phyloP scores from a whole-genome alignment of 2,797 vertebrate species.

The Etheostoma nigrum region DNA sequence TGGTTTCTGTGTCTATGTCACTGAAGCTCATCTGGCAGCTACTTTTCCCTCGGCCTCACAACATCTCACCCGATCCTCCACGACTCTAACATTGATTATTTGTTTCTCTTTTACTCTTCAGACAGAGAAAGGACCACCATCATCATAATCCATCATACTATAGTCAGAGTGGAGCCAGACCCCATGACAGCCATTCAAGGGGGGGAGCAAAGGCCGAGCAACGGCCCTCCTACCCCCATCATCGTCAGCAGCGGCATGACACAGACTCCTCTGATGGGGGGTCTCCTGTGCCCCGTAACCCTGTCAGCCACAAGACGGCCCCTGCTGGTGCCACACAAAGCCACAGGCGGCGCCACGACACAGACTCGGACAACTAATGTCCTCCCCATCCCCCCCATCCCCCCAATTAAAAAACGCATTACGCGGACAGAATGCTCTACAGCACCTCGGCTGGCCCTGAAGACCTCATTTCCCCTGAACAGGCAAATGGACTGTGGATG shows the following conservation, averaged over 20 bases:
- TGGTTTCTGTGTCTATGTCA: slow-evolving; percentile 17
- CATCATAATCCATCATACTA: slow-evolving; percentile 87
- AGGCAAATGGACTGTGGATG: slow-evolving; percentile 25
- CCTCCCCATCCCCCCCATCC: slow-evolving; percentile 32
- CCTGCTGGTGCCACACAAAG: slow-evolving; percentile 79
- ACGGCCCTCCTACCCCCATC: slow-evolving; percentile 73
- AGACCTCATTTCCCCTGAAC: slow-evolving; percentile 61
- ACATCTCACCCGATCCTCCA: slow-evolving; percentile 40
- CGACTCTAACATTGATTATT: slow-evolving; percentile 71
- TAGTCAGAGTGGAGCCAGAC: slow-evolving; percentile 86
- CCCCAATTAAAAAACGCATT: slow-evolving; percentile 54
- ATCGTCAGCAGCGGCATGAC: slow-evolving; percentile 79
- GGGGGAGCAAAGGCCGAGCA: slow-evolving; percentile 81
- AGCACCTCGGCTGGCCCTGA: slow-evolving; percentile 48
- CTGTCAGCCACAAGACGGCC: slow-evolving; percentile 77
- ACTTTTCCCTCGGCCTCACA: slow-evolving; percentile 27
- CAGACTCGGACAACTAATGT: slow-evolving; percentile 85
- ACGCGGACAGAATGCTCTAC: slow-evolving; percentile 48
- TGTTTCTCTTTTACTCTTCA: slow-evolving; percentile 77
- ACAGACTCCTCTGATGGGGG: slow-evolving; percentile 82
- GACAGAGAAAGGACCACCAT: slow-evolving; percentile 85
- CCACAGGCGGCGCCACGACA: slow-evolving; percentile 86
- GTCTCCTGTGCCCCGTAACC: slow-evolving; percentile 77
- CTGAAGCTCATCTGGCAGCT: slow-evolving; percentile 20
- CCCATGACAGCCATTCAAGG: slow-evolving; percentile 86